These are phyloP conservation scores for Galemys pyrenaicus DNA, from an alignment of 2,113 vertebrate species.

Conservation along the genomic window DNA sequence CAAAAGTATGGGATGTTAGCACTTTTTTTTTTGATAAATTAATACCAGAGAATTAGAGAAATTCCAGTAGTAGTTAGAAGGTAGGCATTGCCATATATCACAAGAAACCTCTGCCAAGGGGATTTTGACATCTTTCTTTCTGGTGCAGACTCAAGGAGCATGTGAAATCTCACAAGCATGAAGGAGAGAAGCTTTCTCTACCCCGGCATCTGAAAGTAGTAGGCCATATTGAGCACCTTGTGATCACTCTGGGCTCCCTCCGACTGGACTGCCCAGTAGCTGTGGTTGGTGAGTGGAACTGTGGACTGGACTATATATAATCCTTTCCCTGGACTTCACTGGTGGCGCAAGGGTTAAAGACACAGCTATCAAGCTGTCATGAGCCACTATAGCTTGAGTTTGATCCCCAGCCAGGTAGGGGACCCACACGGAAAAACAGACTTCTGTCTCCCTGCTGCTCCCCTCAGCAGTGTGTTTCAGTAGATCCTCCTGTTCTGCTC, in stretches of 20 bases:
- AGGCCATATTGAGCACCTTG: conserved; percentile 85
- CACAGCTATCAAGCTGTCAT: no score
- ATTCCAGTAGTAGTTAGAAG: neutral
- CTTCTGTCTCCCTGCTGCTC: no score
- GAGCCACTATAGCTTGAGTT: no score
- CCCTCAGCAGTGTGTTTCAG: no score
- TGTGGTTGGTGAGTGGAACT: conserved; percentile 85
- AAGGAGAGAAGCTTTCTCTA: conserved; percentile 79
- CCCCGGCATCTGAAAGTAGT: conserved; percentile 77
- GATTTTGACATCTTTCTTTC: conserved; percentile 47
- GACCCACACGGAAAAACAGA: no score
- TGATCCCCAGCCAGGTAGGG: no score
- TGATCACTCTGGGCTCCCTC: conserved; percentile 83
- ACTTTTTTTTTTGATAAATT: neutral
- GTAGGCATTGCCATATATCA: conserved; percentile 9
- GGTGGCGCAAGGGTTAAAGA: no score
- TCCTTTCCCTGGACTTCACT: no score
- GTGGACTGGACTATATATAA: neutral
- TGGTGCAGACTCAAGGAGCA: conserved; percentile 86
- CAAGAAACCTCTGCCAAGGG: conserved; percentile 14
- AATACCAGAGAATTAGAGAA: conserved; percentile 24
- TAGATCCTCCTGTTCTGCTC: no score
- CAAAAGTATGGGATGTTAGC: neutral
- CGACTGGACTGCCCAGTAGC: conserved; percentile 83
- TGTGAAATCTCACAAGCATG: conserved; percentile 80